These are phyloP conservation scores for Altica lythri DNA, from an alignment of 2,888 invertebrate genomes.

Conservation along the genomic window DNA sequence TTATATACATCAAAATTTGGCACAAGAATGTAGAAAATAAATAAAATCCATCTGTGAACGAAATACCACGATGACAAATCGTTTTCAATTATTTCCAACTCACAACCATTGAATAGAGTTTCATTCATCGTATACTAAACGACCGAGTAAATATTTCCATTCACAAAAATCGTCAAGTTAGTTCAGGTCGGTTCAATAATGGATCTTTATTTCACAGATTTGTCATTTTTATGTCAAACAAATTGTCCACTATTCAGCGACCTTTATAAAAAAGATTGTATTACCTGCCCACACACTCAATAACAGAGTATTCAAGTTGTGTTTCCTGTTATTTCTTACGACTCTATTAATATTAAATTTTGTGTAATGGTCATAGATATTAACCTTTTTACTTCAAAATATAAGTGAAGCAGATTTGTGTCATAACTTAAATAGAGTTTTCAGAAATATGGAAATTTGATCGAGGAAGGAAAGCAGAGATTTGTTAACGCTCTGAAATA, in stretches of 20 bases:
- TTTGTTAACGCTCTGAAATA: too few relatives aligned
- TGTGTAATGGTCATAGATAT: background rate
- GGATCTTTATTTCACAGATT: slow-evolving; percentile 42
- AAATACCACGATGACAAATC: slow-evolving; percentile 28
- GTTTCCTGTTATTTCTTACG: slow-evolving; percentile 30
- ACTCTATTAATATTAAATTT: slow-evolving; percentile 5
- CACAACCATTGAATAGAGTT: slow-evolving; percentile 33
- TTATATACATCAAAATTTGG: slow-evolving; percentile 2
- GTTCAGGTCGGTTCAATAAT: slow-evolving; percentile 35
- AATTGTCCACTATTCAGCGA: slow-evolving; percentile 40
- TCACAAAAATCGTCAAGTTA: slow-evolving; percentile 39
- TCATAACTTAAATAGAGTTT: too few relatives aligned
- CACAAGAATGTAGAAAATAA: slow-evolving; percentile 29
- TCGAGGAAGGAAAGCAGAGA: too few relatives aligned
- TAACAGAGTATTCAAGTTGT: slow-evolving; percentile 32
- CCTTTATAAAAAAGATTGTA: slow-evolving; percentile 23
- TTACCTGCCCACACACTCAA: slow-evolving; percentile 34
- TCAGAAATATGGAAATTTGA: too few relatives aligned
- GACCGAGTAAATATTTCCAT: slow-evolving; percentile 46
- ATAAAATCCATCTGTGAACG: slow-evolving; percentile 21
- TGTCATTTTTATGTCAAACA: slow-evolving; percentile 51
- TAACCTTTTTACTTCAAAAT: too few relatives aligned
- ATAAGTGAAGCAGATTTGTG: too few relatives aligned
- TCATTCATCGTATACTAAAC: slow-evolving; percentile 37
- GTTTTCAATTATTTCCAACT: slow-evolving; percentile 32